Evolutionary conservation across 2,797 vertebrate genomes (phyloP).

Genomic region (Halcyon chelicuti): DNA sequence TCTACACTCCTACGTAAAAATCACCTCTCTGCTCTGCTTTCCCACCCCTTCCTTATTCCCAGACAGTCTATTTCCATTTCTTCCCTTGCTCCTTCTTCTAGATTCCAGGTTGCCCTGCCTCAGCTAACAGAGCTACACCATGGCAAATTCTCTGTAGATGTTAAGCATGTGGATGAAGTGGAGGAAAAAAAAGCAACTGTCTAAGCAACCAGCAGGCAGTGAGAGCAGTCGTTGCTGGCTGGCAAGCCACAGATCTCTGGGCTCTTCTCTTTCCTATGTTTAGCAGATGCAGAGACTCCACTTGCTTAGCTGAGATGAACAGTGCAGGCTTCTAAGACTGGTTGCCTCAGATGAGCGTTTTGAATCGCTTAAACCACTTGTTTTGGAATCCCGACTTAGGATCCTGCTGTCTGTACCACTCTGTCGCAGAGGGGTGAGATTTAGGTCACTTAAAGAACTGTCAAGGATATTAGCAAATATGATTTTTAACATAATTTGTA

Average conservation of each 20-base stretch:
- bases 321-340: neutral
- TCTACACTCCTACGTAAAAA: neutral
- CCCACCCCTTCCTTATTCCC: neutral
- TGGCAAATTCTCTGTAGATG: neutral
- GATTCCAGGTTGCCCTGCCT: neutral
- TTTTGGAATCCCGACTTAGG: neutral
- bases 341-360: neutral
- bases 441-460: neutral
- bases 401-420: neutral
- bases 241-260: neutral
- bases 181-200: neutral
- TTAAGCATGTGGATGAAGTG: neutral
- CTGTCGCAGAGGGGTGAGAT: neutral
- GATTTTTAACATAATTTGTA: neutral
- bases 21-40: neutral
- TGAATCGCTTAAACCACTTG: neutral
- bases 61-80: neutral
- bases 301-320: neutral
- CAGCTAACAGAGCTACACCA: neutral
- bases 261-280: neutral
- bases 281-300: neutral
- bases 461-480: neutral
- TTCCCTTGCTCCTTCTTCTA: neutral
- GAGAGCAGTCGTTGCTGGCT: neutral
- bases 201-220: neutral